Evolutionary conservation across 2,888 invertebrate species (phyloP), one percentile per base, ranked within the genome.

Genomic region (Drosophila anceps): DNA sequence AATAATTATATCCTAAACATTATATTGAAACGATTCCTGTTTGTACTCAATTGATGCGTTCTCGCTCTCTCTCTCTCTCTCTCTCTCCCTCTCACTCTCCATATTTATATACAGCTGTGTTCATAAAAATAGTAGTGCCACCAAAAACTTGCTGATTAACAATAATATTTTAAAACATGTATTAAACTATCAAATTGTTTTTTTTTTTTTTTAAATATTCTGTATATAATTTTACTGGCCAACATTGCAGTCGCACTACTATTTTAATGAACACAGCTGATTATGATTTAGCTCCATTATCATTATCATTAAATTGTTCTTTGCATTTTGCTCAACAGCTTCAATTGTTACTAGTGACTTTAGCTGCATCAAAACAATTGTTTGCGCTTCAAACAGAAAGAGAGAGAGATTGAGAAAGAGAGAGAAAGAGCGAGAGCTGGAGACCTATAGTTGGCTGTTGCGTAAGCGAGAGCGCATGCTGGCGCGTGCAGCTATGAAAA

Each of bases 1-100:
- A 48, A 43, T 57, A 55, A 53, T 63, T 63, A 73, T 61, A 61
- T 27, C 50, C 50, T 58, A 61, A 10, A 50, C 9, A 55, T 35
- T 39, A 48, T 48, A 68, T 13, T 33, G 24, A 39, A 54, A 55
- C 18, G 54, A n/a, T 43, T 15, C 33, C 27, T 61, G 61, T 61
- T 69, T 61, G 4, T 24, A 70, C 31, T 54, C 24, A 9, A 24
- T 13, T 18, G n/a, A 41, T 20, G 1, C 12, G n/a, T n/a, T n/a
- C n/a, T n/a, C n/a, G n/a, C n/a, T n/a, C n/a, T n/a, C n/a, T n/a
- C n/a, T n/a, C n/a, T n/a, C n/a, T n/a, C n/a, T n/a, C n/a, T n/a
- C n/a, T n/a, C n/a, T n/a, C n/a, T n/a, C n/a, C n/a, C n/a, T n/a
- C n/a, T n/a, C n/a, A n/a, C n/a, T n/a, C n/a, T n/a, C n/a, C n/a